phyloP scores from a whole-genome alignment of 2,797 vertebrate species.

The Ataeniobius toweri region DNA sequence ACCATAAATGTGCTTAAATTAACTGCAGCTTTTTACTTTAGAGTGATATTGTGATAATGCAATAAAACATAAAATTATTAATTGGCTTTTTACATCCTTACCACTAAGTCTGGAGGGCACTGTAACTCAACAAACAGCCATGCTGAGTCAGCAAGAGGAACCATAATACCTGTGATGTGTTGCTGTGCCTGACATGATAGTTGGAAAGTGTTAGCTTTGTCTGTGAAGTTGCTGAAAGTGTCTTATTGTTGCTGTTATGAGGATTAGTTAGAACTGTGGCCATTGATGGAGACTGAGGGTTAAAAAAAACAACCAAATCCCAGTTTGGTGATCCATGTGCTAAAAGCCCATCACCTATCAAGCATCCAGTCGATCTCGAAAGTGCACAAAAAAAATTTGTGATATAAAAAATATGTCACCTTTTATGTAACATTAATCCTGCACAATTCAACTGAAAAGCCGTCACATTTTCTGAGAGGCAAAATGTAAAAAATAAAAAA shows the following conservation, averaged over 20 bases:
- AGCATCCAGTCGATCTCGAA: background rate
- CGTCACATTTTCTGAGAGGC: background rate
- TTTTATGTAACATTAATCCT: background rate
- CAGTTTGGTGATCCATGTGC: conserved; percentile 14
- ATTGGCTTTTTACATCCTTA: background rate
- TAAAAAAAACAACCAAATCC: conserved; percentile 4
- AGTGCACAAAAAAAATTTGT: background rate
- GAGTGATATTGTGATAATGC: background rate
- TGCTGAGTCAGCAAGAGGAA: conserved; percentile 55
- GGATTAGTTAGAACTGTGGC: conserved; percentile 20
- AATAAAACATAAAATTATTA: background rate
- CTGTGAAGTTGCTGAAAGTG: conserved; percentile 43
- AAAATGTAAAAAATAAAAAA: background rate
- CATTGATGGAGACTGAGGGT: conserved; percentile 12
- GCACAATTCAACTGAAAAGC: background rate
- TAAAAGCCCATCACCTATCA: conserved; percentile 27
- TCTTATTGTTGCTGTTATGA: conserved; percentile 40
- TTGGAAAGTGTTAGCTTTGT: conserved; percentile 42
- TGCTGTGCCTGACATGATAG: conserved; percentile 64
- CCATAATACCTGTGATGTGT: conserved; percentile 76
- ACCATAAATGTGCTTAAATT: background rate
- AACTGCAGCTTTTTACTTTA: background rate
- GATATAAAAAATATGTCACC: background rate
- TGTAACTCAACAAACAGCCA: conserved; percentile 48
- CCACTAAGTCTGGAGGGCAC: background rate